These are phyloP conservation scores for Ichneumoninae sp. DNA, from an alignment of 2,888 invertebrate genomes.

Conservation along the genomic window DNA sequence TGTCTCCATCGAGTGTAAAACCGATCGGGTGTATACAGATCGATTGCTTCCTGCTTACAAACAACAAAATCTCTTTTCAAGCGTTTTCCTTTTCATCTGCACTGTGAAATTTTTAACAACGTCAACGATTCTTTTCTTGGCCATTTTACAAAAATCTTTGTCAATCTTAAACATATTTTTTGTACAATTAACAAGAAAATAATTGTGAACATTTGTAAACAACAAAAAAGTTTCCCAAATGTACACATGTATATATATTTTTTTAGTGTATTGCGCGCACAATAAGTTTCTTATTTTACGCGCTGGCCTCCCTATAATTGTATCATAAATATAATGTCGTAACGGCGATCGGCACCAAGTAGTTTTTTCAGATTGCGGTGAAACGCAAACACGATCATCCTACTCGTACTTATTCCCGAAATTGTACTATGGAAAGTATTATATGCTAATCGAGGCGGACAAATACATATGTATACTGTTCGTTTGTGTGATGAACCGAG, in stretches of 20 bases:
- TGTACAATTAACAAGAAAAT: too few relatives aligned
- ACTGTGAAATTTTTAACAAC: too few relatives aligned
- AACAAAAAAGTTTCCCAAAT: too few relatives aligned
- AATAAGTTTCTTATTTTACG: slow-evolving; percentile 58
- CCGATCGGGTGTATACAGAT: slow-evolving; percentile 48
- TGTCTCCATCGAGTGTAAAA: slow-evolving; percentile 43
- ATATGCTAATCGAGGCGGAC: slow-evolving; percentile 40
- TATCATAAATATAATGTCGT: slow-evolving; percentile 76
- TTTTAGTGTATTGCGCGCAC: background rate
- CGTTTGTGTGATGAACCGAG: slow-evolving; percentile 44
- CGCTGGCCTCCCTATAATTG: slow-evolving; percentile 70
- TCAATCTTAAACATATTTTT: too few relatives aligned
- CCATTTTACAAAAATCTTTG: too few relatives aligned
- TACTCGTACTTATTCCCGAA: slow-evolving; percentile 37
- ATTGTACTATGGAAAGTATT: slow-evolving; percentile 46
- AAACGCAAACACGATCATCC: background rate
- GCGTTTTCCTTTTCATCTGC: slow-evolving; percentile 65
- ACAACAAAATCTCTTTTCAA: slow-evolving; percentile 64
- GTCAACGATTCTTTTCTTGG: too few relatives aligned
- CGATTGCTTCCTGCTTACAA: slow-evolving; percentile 49
- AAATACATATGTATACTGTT: slow-evolving; percentile 37
- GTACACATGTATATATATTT: too few relatives aligned
- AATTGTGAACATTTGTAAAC: too few relatives aligned
- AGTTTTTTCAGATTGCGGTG: slow-evolving; percentile 65
- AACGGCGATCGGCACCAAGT: slow-evolving; percentile 70